Base-by-base conservation (phyloP, 2,797 vertebrate species). In the Benthosema pterotum region DNA sequence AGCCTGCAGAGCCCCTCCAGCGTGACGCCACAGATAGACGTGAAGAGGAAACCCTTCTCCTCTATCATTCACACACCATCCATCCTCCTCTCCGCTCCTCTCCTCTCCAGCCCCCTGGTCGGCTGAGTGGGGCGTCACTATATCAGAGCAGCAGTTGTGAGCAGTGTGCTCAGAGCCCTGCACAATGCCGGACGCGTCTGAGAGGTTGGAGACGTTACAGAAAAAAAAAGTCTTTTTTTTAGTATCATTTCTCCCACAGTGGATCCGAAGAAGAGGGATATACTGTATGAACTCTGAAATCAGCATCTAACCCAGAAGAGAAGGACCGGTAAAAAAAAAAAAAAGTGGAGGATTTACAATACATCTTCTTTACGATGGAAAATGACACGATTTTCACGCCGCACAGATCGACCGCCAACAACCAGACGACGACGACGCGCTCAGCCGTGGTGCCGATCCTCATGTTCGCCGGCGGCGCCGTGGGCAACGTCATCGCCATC, bases 381-480 rank as follows among this genome's bases (percentile, higher is more conserved):
- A 66, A 46, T 46, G n/a, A 3, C 11, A 1, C 8, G 0, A 82
- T 83, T 71, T 78, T 83, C 79, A 90, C 87, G 81, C 80, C 87
- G 81, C 80, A 84, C 51, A 69, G 57, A 14, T 2, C 48, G n/a
- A n/a, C n/a, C 12, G 11, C 0, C 0, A 89, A 87, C 48, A 7
- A 77, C 82, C 1, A 52, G 16, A n/a, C n/a, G n/a, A n/a, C n/a
- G n/a, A n/a, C n/a, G n/a, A n/a, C n/a, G n/a, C n/a, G n/a, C 1
- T 12, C 13, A 0, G 65, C 82, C 0, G 63, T 54, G 11, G 4
- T 87, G 0, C 90, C 90, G 0, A 59, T 81, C 2, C 22, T 97
- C 14, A 99, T 99, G 97, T 99, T 99, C 63, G 94, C 94, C 16
- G 95, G 96, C 0, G 97, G 97, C 0, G 96, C 98, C 49, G 85